Conservation (phyloP, 2,113 vertebrate genomes). For the Oreocharis arfaki region DNA sequence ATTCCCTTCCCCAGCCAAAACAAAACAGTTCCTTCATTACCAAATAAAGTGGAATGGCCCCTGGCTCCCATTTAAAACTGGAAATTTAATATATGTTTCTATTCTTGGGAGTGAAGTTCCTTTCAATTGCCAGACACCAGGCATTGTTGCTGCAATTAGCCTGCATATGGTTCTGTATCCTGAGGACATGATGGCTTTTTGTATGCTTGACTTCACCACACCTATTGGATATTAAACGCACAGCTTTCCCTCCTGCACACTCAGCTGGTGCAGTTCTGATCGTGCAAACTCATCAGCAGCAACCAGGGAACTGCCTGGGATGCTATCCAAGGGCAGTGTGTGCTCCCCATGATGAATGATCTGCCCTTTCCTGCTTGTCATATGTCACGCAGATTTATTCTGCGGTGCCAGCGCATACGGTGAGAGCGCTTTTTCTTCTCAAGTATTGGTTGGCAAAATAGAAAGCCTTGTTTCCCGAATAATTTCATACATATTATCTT, state of each 20-base stretch:
- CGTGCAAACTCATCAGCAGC: slow-evolving; percentile 23
- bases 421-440: not conserved
- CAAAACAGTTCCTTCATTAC: slow-evolving; percentile 28
- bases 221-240: slow-evolving; percentile 27
- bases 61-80: slow-evolving; percentile 13
- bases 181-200: slow-evolving; percentile 42
- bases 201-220: slow-evolving; percentile 16
- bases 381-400: not conserved
- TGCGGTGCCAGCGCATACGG: not conserved
- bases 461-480: not conserved
- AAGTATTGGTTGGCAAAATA: not conserved
- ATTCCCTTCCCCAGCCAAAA: slow-evolving; percentile 7
- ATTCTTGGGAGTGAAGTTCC: slow-evolving; percentile 37
- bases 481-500: not conserved
- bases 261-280: slow-evolving; percentile 22
- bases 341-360: slow-evolving; percentile 41
- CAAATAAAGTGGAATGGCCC: slow-evolving; percentile 29
- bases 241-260: not conserved
- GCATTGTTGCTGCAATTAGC: slow-evolving; percentile 35
- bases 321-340: slow-evolving; percentile 27
- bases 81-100: slow-evolving; percentile 53
- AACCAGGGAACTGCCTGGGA: slow-evolving; percentile 23
- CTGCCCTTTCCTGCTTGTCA: slow-evolving; percentile 51
- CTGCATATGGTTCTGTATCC: slow-evolving; percentile 29
- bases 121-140: slow-evolving; percentile 13